phyloP scores from a whole-genome alignment of 2,888 invertebrate genomes.

The Chymomyza caudatula region DNA sequence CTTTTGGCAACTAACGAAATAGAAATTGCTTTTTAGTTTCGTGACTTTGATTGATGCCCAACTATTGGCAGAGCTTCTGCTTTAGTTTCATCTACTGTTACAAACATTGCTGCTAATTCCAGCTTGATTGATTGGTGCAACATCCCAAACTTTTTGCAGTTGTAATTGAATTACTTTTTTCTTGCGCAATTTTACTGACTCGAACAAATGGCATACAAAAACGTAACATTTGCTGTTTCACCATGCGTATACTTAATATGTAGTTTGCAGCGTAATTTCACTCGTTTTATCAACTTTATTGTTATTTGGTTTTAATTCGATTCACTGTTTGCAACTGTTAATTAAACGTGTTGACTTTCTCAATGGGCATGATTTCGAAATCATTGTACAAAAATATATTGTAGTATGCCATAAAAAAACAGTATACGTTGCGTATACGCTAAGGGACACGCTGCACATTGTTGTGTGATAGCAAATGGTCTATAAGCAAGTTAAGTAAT shows the following conservation, averaged over 20 bases:
- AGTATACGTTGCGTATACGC: not conserved
- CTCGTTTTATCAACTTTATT: not conserved
- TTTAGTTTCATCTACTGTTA: not conserved
- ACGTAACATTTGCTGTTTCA: not conserved
- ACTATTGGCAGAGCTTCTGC: conserved; percentile 1
- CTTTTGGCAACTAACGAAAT: conserved; percentile 16
- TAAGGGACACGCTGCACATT: not conserved
- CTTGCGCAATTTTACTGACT: not conserved
- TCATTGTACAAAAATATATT: not conserved
- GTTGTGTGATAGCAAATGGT: not conserved
- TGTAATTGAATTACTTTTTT: conserved; percentile 11
- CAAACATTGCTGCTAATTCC: conserved; percentile 27
- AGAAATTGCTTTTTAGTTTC: conserved; percentile 20
- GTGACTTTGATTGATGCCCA: conserved; percentile 51
- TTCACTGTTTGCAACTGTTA: not conserved
- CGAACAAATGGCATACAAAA: not conserved
- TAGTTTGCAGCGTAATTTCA: not conserved
- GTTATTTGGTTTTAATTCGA: not conserved
- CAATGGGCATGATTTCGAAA: not conserved
- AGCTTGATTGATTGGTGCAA: conserved; percentile 43
- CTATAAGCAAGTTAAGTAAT: too few species aligned
- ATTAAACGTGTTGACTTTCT: not conserved
- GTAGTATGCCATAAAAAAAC: not conserved
- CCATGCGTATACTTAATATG: conserved; percentile 1
- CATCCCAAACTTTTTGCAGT: not conserved